A percentile compares a stretch with the other conserved stretches of the same genome.
phyloP scores from a whole-genome alignment of 2,113 vertebrate species.

The Dermatemys mawii region DNA sequence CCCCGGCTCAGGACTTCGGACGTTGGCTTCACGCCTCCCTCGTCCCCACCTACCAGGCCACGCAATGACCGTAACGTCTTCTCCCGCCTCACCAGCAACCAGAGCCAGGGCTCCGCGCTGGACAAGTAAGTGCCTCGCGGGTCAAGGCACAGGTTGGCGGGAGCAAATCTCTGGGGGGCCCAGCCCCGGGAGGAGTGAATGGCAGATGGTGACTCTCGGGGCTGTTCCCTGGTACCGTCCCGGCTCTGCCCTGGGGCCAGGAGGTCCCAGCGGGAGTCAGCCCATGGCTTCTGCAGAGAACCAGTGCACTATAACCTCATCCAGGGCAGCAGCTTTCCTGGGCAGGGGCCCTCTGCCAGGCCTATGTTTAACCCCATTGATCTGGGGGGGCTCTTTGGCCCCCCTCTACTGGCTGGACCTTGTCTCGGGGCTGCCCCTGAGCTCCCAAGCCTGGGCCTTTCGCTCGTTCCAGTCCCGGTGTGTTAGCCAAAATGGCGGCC shows the following conservation, averaged over 20 bases:
- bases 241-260: too few species aligned
- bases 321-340: background rate
- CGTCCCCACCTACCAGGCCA: constrained; percentile 92
- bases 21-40: constrained; percentile 90
- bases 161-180: background rate
- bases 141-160: background rate
- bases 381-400: background rate
- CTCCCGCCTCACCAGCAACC: constrained; percentile 95
- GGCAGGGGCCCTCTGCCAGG: background rate
- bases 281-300: background rate
- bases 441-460: background rate
- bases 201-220: rapidly evolving
- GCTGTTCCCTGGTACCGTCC: background rate
- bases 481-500: background rate
- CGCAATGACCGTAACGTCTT: constrained; percentile 98
- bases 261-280: background rate
- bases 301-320: background rate
- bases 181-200: rapidly evolving
- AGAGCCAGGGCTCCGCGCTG: constrained; percentile 92
- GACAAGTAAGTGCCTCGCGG: constrained; percentile 90
- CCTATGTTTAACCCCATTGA: background rate
- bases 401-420: background rate
- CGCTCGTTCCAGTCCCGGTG: background rate
- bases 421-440: background rate
- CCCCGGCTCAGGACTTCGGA: constrained; percentile 85